A percentile compares a stretch with the other conserved stretches of the same genome.
Conservation (phyloP, 2,797 vertebrate genomes). For the Gallirallus australis region DNA sequence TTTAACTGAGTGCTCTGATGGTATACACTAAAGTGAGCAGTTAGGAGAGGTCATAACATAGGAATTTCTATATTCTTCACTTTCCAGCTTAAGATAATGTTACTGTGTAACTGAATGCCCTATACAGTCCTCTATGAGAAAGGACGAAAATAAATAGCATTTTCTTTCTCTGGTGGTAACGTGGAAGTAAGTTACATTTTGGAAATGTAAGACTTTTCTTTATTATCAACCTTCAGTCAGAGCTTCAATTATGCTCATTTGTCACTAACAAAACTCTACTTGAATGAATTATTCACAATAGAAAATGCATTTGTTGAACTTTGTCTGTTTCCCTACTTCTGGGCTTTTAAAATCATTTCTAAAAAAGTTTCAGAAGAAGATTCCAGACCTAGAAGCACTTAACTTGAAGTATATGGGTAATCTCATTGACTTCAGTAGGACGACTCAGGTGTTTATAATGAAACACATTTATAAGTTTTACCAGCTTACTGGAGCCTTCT, state of each 20-base stretch:
- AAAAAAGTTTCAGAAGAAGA: neutral
- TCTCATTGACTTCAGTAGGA: neutral
- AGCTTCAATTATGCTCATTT: constrained; percentile 17
- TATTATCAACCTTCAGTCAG: neutral
- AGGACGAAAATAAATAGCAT: neutral
- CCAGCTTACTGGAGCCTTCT: neutral
- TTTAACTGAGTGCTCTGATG: neutral
- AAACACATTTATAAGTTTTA: neutral
- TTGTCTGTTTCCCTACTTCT: neutral
- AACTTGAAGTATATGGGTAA: neutral
- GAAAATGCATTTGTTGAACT: neutral
- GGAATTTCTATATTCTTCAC: neutral
- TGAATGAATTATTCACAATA: constrained; percentile 24
- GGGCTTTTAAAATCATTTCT: neutral
- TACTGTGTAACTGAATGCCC: neutral
- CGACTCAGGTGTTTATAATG: neutral
- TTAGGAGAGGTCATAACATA: neutral
- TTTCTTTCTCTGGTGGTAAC: neutral
- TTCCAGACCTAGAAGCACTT: neutral
- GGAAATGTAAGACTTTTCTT: neutral
- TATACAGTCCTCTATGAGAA: accelerated
- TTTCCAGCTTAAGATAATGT: neutral
- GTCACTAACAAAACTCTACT: neutral
- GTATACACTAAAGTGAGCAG: neutral
- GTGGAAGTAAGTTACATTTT: neutral